A percentile compares a stretch with the other conserved stretches of the same genome.
Conservation (phyloP, 2,113 vertebrate species). For the Coreoperca whiteheadi region DNA sequence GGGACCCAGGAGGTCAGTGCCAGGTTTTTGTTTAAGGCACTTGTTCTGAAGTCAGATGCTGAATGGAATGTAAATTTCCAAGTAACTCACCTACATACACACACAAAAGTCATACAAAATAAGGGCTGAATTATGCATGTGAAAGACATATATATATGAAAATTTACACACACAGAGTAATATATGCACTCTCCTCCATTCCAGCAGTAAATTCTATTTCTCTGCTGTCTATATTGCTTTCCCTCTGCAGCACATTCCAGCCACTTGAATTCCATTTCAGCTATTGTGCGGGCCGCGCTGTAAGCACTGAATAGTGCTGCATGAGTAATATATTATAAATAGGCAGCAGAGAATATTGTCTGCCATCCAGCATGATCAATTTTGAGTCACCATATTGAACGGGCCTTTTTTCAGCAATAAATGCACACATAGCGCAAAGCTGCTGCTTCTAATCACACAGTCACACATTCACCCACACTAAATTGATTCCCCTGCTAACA, state of each 20-base stretch:
- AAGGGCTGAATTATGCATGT: conserved; percentile 28
- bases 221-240: conserved; percentile 42
- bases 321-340: conserved; percentile 67
- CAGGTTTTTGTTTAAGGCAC: not conserved
- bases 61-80: conserved; percentile 1
- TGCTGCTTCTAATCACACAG: conserved; percentile 39
- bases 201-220: conserved; percentile 22
- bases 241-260: conserved; percentile 39
- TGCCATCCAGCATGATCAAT: conserved; percentile 49
- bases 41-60: not conserved
- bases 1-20: not conserved
- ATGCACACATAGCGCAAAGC: conserved; percentile 47
- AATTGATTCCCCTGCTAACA: conserved; percentile 31
- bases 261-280: conserved; percentile 43
- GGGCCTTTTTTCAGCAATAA: conserved; percentile 40
- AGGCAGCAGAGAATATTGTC: conserved; percentile 56
- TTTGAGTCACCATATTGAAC: conserved; percentile 57
- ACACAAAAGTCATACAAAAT: conserved; percentile 15
- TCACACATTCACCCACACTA: conserved; percentile 17
- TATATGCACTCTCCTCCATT: not conserved
- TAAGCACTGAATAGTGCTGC: conserved; percentile 34
- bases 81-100: not conserved
- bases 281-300: conserved; percentile 8
- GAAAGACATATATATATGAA: conserved; percentile 27
- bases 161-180: not conserved